Base-by-base conservation (phyloP, 2,797 vertebrate genomes). In the Spondyliosoma cantharus region DNA sequence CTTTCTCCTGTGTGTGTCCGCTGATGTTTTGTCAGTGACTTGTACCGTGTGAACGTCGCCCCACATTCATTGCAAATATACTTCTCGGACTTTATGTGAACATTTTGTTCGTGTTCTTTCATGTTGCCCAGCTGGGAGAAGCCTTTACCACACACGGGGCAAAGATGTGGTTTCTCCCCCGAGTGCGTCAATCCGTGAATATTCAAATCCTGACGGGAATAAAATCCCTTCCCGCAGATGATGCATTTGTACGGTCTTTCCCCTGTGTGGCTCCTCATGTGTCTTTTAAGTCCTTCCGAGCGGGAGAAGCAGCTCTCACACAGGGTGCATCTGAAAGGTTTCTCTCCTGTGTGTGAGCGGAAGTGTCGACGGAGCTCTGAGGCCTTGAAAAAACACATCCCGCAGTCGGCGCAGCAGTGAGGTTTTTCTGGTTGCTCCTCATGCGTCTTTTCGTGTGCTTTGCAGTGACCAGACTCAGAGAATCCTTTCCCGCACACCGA, bases 121-220 rank as follows among this genome's bases (percentile, higher is more conserved):
- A 94, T 92, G 75, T 94, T 94, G 49, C 93, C 92, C 52, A 93
- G 78, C 80, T 94, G 93, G 0, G 93, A 91, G 70, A 94, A 94
- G 58, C 93, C 90, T 87, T 94, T 94, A 0, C 93, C 92, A 6
- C 93, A 94, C 75, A 94, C 87, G 0, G 92, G 88, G 77, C 93
- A 94, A 4, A 92, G 79, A 42, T 94, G 90, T 0, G 92, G 93
- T 29, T 93, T 94, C 85, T 93, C 91, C 1, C 93, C 93, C 0
- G 93, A 90, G 85, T 94, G 93, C 42, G 75, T 93, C 80, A 92
- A 58, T 0, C 0, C 66, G 0, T 94, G 93, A 66, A 88, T 81
- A 32, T 87, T 93, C 57, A 94, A 13, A 45, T 92, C 90, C 24
- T 90, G 89, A 0, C 91, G 87, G 3, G 92, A 91, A 62, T 91